Conservation (phyloP, 2,797 vertebrate species). For the Oryzias dopingdopingensis region DNA sequence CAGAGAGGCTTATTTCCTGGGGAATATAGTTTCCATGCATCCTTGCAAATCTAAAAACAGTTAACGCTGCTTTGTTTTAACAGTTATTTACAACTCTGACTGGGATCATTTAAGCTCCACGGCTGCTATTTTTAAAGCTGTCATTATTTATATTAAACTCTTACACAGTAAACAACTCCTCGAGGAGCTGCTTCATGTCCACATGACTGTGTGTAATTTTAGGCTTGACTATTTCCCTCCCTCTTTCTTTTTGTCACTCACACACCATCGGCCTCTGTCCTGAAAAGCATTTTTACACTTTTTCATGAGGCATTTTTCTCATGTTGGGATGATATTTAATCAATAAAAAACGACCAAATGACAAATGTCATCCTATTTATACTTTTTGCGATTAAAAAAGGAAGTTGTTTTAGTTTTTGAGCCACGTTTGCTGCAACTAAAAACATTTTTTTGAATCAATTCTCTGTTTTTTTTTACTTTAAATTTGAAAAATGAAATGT, state of each 20-base stretch:
- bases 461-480: no score
- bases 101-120: slow-evolving; percentile 52
- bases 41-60: slow-evolving; percentile 11
- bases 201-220: slow-evolving; percentile 52
- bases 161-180: slow-evolving; percentile 48
- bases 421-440: no score
- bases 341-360: no score
- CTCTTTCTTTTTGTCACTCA: slow-evolving; percentile 30
- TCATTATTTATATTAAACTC: slow-evolving; percentile 64
- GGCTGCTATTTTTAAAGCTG: slow-evolving; percentile 40
- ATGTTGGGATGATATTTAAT: no score
- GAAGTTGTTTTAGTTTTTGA: no score
- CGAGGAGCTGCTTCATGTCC: slow-evolving; percentile 27
- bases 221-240: slow-evolving; percentile 40
- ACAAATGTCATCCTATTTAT: no score
- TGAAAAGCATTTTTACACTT: background rate
- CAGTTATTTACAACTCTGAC: slow-evolving; percentile 54
- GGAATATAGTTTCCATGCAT: slow-evolving; percentile 31
- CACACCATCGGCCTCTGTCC: slow-evolving; percentile 8
- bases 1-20: slow-evolving; percentile 11
- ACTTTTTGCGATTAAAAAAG: no score
- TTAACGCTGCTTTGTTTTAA: slow-evolving; percentile 38
- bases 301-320: no score
- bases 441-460: no score
- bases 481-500: no score